phyloP scores from a whole-genome alignment of 1,140 invertebrate species.

The Hestina assimilis region DNA sequence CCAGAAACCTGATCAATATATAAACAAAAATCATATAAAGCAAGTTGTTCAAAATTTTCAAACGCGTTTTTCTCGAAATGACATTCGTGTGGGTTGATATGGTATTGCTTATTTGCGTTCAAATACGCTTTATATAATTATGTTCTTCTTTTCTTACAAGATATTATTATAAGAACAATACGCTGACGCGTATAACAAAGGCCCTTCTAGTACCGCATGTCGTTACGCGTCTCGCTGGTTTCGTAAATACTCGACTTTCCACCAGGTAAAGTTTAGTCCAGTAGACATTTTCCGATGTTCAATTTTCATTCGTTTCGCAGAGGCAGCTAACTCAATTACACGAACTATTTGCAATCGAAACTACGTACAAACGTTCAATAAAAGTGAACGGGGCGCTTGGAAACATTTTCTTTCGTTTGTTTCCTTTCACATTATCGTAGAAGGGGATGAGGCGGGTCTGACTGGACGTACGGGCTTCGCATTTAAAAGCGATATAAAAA shows the following conservation, averaged over 20 bases:
- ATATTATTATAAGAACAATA: conserved; percentile 4
- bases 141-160: no score
- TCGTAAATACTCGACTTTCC: conserved; percentile 42
- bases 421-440: conserved; percentile 74
- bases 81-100: no score
- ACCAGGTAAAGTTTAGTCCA: conserved; percentile 37
- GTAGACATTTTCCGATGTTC: conserved; percentile 47
- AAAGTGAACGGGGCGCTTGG: conserved; percentile 66
- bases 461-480: conserved; percentile 66
- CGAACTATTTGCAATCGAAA: conserved; percentile 76
- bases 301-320: conserved; percentile 51
- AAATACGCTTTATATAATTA: no score
- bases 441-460: conserved; percentile 65
- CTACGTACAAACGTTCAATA: conserved; percentile 70
- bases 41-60: no score
- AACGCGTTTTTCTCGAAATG: no score
- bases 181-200: conserved; percentile 5
- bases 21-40: no score
- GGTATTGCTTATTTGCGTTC: no score
- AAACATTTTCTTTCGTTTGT: conserved; percentile 77
- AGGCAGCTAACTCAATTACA: conserved; percentile 69
- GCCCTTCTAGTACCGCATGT: conserved; percentile 15
- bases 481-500: conserved; percentile 77
- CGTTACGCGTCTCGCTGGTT: conserved; percentile 39
- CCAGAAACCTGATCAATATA: no score